phyloP scores from a whole-genome alignment of 2,113 vertebrate species.

The Vicugna pacos region DNA sequence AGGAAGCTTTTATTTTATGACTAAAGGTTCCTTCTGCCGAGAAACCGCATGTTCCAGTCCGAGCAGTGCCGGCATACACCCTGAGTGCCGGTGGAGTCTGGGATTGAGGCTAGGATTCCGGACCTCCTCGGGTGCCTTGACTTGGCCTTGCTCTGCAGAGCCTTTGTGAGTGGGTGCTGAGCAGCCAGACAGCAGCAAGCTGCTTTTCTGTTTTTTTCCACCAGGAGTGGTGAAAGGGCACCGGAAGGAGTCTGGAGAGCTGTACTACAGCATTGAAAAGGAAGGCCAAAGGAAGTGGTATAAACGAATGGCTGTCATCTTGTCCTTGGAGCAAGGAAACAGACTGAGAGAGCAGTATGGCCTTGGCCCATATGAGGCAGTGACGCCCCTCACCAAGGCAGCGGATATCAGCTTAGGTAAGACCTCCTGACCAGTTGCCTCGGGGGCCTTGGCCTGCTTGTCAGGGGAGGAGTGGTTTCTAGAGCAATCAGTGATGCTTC shows the following conservation, averaged over 20 bases:
- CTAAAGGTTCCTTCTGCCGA: not conserved
- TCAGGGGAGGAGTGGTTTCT: not conserved
- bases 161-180: not conserved
- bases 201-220: not conserved
- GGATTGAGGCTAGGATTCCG: not conserved
- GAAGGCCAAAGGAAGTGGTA: slow-evolving; percentile 96
- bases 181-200: not conserved
- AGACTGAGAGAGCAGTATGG: slow-evolving; percentile 95
- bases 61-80: not conserved
- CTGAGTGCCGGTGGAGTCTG: not conserved
- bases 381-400: slow-evolving; percentile 93
- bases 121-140: not conserved
- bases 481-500: not conserved
- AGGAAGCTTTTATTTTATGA: slow-evolving; percentile 41
- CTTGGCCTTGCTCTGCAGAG: not conserved
- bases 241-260: slow-evolving; percentile 92
- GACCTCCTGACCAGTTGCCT: not conserved
- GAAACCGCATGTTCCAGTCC: not conserved
- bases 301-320: slow-evolving; percentile 93
- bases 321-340: slow-evolving; percentile 97
- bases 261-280: slow-evolving; percentile 95
- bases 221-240: slow-evolving; percentile 95
- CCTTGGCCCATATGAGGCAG: slow-evolving; percentile 94
- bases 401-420: slow-evolving; percentile 98
- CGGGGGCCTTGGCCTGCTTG: not conserved